Percentiles rank a stretch among this genome's conserved stretches.
phyloP scores from a whole-genome alignment of 2,113 vertebrate species.

The Lethenteron reissneri region DNA sequence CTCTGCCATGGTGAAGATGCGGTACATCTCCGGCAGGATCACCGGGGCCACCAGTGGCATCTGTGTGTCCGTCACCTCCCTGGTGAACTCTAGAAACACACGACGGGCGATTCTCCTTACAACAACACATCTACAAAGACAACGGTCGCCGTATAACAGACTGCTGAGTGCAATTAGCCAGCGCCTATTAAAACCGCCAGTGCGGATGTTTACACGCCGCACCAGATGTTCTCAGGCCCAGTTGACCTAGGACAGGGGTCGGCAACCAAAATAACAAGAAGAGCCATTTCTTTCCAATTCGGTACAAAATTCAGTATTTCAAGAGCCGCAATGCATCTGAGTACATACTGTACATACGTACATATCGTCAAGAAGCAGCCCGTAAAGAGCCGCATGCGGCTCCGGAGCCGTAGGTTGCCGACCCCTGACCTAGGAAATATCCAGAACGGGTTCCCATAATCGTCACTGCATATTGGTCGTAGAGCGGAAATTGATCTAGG shows the following conservation, averaged over 20 bases:
- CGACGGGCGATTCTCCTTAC: neutral
- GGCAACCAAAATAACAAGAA: too few relatives aligned
- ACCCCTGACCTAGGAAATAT: neutral
- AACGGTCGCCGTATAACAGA: neutral
- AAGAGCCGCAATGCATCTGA: too few relatives aligned
- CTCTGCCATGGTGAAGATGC: constrained; percentile 97
- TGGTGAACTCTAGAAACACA: constrained; percentile 51
- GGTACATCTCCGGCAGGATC: constrained; percentile 96
- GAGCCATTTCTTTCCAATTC: too few relatives aligned
- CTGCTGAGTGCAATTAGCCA: neutral
- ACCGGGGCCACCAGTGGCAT: constrained; percentile 94
- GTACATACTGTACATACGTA: too few relatives aligned
- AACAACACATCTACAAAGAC: constrained; percentile 1
- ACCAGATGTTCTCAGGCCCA: neutral
- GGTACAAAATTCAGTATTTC: too few relatives aligned
- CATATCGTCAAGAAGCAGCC: too few relatives aligned
- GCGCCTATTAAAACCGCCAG: too few relatives aligned
- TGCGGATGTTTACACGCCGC: neutral
- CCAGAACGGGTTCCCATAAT: too few relatives aligned
- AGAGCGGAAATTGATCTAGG: too few relatives aligned
- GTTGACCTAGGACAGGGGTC: neutral
- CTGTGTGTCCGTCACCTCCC: constrained; percentile 91
- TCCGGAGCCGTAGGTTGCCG: too few relatives aligned
- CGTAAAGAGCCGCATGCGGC: too few relatives aligned
- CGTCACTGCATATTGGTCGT: too few relatives aligned